Base-by-base conservation (phyloP, 2,888 invertebrate genomes). In the Ethmia dodecea region DNA sequence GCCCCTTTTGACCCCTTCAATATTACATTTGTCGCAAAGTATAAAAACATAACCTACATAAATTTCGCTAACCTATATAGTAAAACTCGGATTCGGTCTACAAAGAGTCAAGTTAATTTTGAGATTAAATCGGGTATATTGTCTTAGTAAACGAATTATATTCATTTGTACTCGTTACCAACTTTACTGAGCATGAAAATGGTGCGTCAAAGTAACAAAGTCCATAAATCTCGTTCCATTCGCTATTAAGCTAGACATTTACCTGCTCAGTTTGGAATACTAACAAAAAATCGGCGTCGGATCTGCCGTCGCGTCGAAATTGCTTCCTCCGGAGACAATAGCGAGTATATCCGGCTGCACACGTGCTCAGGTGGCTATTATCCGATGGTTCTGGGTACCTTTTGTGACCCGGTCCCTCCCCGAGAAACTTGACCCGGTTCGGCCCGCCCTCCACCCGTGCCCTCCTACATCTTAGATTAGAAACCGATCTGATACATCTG, bases 351-450 rank as follows among this genome's bases (percentile, higher is more conserved):
- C 84, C 84, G 86, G 86, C 56, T 55, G 72, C 69, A 83, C 86
- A 86, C 84, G 84, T 86, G 84, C 84, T 86, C 83, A 83, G 84
- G 80, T 84, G 78, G 68, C 77, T 73, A 83, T 83, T 84, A 83
- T 84, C 64, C 50, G 54, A 53, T 53, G 47, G 68, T 37, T 58
- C 55, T 60, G 56, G 55, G 55, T 58, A 48, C 60, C 69, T 62
- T 65, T 78, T 77, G 72, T 72, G 70, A n/a, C n/a, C n/a, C n/a
- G 63, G 64, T 53, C 62, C 65, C 75, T 69, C 70, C 79, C 79
- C 73, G 54, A 60, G 84, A 71, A 84, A 86, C 75, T 78, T 83
- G 86, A 84, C 84, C 84, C 74, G 70, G 52, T 72, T 63, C 44
- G 53, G 57, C 41, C 66, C 75, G 76, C 83, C 81, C 69, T 69